Evolutionary conservation across 2,888 invertebrate species (phyloP).

Genomic region (Hydrotaea diabolus): DNA sequence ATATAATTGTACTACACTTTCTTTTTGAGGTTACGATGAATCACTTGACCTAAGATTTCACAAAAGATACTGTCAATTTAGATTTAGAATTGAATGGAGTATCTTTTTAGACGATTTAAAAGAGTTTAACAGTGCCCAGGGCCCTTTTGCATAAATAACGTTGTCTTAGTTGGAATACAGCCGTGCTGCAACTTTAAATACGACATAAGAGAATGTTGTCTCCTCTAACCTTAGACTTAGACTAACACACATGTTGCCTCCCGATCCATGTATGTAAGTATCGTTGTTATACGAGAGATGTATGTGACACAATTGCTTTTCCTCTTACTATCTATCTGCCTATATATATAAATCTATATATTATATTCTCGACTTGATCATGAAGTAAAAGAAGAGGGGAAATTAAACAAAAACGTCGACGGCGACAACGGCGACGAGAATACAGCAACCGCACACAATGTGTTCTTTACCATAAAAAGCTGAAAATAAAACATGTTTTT

Average conservation of each 20-base stretch:
- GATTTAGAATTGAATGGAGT: no score
- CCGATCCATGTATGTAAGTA: constrained; percentile 8
- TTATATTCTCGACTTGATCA: not conserved
- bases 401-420: not conserved
- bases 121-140: not conserved
- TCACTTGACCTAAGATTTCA: no score
- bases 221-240: not conserved
- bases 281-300: constrained; percentile 40
- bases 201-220: constrained; percentile 3
- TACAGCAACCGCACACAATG: no score
- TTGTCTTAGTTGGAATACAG: not conserved
- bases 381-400: not conserved
- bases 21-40: no score
- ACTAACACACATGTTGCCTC: not conserved
- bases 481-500: constrained; percentile 54
- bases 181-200: not conserved
- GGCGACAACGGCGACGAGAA: not conserved
- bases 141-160: not conserved
- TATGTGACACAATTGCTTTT: constrained; percentile 62
- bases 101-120: no score
- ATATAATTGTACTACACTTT: no score
- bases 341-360: no score
- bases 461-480: constrained; percentile 62
- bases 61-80: no score
- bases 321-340: constrained; percentile 22